Base-by-base conservation (phyloP, 2,888 invertebrate genomes). In the Xestia sexstrigata region DNA sequence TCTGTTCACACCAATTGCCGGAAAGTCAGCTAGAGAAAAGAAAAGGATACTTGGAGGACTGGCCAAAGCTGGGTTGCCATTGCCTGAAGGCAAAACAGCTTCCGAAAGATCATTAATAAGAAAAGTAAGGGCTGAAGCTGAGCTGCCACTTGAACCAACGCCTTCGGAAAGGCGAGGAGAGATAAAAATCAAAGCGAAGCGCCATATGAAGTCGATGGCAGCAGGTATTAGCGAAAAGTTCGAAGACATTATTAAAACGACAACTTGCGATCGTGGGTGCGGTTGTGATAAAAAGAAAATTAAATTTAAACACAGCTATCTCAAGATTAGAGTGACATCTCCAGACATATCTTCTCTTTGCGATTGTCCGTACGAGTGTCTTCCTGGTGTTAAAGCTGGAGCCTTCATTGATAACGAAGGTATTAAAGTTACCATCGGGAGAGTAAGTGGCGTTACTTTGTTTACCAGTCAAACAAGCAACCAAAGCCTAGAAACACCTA, bases 261-360 rank as follows among this genome's bases (percentile, higher is more conserved):
- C 90, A 42, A 94, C 90, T 30, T 95, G 95, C 86, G 95, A 95
- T 70, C 89, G 92, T 68, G 94, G 89, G 35, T 95, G 95, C 83
- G 95, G 95, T 7, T 94, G 95, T 87, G 94, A 94, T 77, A 94
- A 92, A 82, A 95, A 95, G 81, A 95, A 95, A 92, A 94, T 95
- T 65, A 90, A 91, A 89, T 95, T 95, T 84, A 95, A 95, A 84
- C 94, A 95, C 58, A 95, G 95, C 83, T 95, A 94, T 58, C 92
- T 95, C 0, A 95, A 95, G 88, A 95, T 95, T 79, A 90, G 93
- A 89, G 94, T 94, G 1, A 94, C 95, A 45, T 94, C 95, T 35
- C 95, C 95, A 7, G 94, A 95, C 71, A 93, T 95, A 85, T 94
- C 95, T 7, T 93, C 94, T 0, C 76, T 94, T 30, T 94, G 94